Percentiles rank a stretch among this genome's conserved stretches.
These are phyloP conservation scores for Horisme vitalbata DNA, from an alignment of 2,888 invertebrate species.

Conservation along the genomic window DNA sequence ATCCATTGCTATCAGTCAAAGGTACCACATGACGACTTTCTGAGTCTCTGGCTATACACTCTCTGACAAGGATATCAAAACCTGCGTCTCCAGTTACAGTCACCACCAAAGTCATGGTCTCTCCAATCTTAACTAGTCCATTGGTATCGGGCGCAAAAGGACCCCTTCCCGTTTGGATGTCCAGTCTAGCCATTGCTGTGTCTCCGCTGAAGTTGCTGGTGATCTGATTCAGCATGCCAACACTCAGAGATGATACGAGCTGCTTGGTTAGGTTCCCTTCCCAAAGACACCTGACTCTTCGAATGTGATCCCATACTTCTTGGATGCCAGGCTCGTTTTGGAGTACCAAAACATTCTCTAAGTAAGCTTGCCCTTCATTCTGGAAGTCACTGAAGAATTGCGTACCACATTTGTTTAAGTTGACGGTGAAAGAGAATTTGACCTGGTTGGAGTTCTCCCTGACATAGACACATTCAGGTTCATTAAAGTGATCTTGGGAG, in stretches of 20 bases:
- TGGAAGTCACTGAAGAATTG: constrained; percentile 90
- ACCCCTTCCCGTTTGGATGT: constrained; percentile 89
- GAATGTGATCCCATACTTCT: constrained; percentile 91
- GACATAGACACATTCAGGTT: constrained; percentile 88
- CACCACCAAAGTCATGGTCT: constrained; percentile 91
- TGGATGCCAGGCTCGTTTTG: constrained; percentile 91
- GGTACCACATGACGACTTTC: constrained; percentile 85
- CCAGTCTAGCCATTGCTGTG: constrained; percentile 89
- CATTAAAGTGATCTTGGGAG: constrained; percentile 88
- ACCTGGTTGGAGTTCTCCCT: constrained; percentile 86
- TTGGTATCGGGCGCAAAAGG: constrained; percentile 90
- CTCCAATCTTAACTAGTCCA: constrained; percentile 91
- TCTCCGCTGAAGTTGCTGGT: constrained; percentile 93
- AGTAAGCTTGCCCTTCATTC: constrained; percentile 89
- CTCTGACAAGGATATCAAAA: constrained; percentile 90
- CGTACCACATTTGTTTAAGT: constrained; percentile 89
- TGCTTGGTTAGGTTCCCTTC: constrained; percentile 91
- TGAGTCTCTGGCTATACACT: constrained; percentile 89
- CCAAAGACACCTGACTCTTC: constrained; percentile 90
- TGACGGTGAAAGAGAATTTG: constrained; percentile 89
- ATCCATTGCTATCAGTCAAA: constrained; percentile 89
- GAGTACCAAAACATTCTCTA: constrained; percentile 90
- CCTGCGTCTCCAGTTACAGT: constrained; percentile 90
- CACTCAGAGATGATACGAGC: constrained; percentile 87
- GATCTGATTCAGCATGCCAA: constrained; percentile 91